Evolutionary conservation across 2,888 invertebrate genomes (phyloP), one percentile per base, ranked within the genome.

Genomic region (Clivina fossor): DNA sequence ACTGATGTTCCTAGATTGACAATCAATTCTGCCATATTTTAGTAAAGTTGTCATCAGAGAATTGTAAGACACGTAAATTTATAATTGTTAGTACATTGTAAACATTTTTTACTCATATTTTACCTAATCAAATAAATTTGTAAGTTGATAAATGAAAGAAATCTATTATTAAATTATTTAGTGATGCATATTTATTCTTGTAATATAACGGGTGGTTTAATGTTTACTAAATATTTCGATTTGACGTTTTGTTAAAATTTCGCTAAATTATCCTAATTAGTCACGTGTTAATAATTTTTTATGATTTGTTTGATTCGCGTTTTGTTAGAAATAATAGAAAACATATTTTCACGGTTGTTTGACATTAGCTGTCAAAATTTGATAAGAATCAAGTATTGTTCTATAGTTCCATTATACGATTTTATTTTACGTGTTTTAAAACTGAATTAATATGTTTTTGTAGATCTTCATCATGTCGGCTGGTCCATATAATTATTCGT

Each of bases 401-500:
- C 24, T 18, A 26, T n/a, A n/a, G n/a, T n/a, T n/a, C n/a, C n/a
- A n/a, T n/a, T n/a, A n/a, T n/a, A 38, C 19, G 19, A 18, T 19
- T 38, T 37, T 37, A 3, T 38, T 38, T n/a, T 38, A 7, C 18
- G n/a, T 38, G n/a, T 15, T 38, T n/a, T 33, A 15, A 15, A 9
- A 38, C 8, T 18, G n/a, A 15, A 7, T 38, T 18, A 15, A 47
- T 28, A 43, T 46, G 13, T 41, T 44, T 33, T 62, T 53, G 58
- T 61, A 61, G 60, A 57, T 60, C n/a, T 61, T 60, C 72, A 85
- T 77, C 70, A 93, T 93, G 93, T 88, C 93, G 65, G 88, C 93
- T 64, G 96, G 95, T 71, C 98, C 98, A 55, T 99, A 98, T 75
- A 99, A 98, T 78, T 99, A 99, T 77, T 96, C 97, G 35, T 99